Evolutionary conservation across 2,888 invertebrate genomes (phyloP).

Genomic region (Incurvaria masculella): DNA sequence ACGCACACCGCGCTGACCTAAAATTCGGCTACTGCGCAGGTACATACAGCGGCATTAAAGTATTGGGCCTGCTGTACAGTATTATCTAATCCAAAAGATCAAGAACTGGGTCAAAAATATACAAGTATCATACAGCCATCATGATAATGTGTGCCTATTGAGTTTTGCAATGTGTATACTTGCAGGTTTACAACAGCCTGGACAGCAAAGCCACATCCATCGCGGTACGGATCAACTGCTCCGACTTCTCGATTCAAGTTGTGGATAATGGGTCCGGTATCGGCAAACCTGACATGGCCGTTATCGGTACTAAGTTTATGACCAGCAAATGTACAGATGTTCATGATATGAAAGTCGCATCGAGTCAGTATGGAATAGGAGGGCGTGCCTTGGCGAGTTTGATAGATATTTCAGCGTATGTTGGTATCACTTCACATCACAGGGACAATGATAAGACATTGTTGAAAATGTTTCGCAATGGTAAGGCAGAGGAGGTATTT

Average conservation of each 20-base stretch:
- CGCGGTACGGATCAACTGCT: conserved; percentile 63
- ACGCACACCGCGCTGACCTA: too few species aligned
- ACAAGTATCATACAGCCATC: not conserved
- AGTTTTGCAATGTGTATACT: conserved; percentile 12
- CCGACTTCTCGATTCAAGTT: conserved; percentile 63
- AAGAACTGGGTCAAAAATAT: too few species aligned
- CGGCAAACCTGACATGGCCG: conserved; percentile 45
- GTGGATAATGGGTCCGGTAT: conserved; percentile 77
- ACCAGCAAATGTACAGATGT: conserved; percentile 62
- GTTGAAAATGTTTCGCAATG: conserved; percentile 52
- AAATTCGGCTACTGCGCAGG: too few species aligned
- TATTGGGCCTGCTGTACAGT: too few species aligned
- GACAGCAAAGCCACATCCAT: conserved; percentile 68
- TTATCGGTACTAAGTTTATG: conserved; percentile 58
- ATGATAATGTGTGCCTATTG: not conserved
- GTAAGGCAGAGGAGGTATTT: conserved; percentile 32
- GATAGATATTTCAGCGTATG: conserved; percentile 46
- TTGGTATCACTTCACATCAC: conserved; percentile 60
- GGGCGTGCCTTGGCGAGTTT: conserved; percentile 68
- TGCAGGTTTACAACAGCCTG: conserved; percentile 65
- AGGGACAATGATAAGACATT: conserved; percentile 48
- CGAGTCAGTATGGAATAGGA: conserved; percentile 61
- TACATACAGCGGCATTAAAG: too few species aligned
- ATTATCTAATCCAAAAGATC: too few species aligned
- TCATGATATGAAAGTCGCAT: conserved; percentile 45